Evolutionary conservation across 1,140 invertebrate species (phyloP).

Genomic region (Drosophila asahinai): DNA sequence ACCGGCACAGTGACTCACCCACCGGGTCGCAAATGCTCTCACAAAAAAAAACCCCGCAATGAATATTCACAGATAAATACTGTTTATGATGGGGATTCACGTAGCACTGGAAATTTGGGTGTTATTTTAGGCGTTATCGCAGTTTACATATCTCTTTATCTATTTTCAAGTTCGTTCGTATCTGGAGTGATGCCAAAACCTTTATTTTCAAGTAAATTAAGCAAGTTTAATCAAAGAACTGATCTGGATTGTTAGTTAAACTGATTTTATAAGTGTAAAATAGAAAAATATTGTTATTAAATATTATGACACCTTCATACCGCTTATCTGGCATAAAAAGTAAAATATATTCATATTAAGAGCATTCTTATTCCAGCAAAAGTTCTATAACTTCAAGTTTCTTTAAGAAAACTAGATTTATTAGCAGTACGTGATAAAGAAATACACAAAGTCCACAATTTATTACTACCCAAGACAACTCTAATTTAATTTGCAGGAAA

Average conservation of each 20-base stretch:
- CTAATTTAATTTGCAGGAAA: constrained; percentile 8
- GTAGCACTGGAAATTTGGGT: not conserved
- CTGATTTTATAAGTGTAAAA: too few species aligned
- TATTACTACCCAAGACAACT: not conserved
- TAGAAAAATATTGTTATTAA: too few species aligned
- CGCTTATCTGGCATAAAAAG: too few species aligned
- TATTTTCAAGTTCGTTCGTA: too few species aligned
- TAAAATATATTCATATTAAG: not conserved
- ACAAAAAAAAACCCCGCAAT: not conserved
- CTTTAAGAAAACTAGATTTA: not conserved
- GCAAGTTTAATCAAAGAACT: too few species aligned
- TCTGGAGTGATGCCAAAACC: too few species aligned
- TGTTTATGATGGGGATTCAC: constrained; percentile 11
- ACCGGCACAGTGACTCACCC: constrained; percentile 6
- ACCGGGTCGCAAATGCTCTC: constrained; percentile 16
- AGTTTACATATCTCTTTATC: too few species aligned
- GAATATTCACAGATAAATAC: constrained; percentile 11
- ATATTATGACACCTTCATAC: too few species aligned
- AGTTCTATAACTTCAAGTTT: not conserved
- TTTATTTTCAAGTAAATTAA: too few species aligned
- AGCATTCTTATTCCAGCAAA: not conserved
- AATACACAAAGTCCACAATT: too few species aligned
- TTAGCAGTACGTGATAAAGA: not conserved
- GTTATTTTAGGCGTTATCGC: not conserved
- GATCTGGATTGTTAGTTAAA: too few species aligned